Evolutionary conservation across 2,113 vertebrate genomes (phyloP), one percentile per base, ranked within the genome.

Genomic region (Sakesphorus luctuosus): DNA sequence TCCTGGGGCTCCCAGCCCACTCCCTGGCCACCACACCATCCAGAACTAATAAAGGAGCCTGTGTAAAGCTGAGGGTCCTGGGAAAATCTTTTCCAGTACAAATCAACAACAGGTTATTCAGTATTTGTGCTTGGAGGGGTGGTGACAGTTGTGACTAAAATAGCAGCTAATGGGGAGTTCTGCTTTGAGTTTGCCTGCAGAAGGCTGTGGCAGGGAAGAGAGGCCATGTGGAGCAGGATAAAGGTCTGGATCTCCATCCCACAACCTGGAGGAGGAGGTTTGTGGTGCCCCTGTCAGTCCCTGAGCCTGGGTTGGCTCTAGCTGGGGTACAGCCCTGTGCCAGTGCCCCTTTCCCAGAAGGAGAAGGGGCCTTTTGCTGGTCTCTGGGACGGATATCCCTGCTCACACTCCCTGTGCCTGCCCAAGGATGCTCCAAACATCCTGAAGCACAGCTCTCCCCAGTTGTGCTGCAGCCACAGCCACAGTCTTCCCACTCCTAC

Each of bases 51-150:
- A 78, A 90, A 94, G 93, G 85, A 81, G 82, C 49, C 82, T 40
- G 50, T 63, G 85, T 62, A 40, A 63, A 67, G 78, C 85, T 4
- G 0, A 26, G 62, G 74, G 40, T 69, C 80, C 88, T 31, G 74
- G 90, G 79, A 33, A 95, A 90, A 61, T 44, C 93, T 93, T 67
- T 95, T 85, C 93, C 35, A 11, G 69, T 84, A 90, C 94, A 96
- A 94, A 95, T 94, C 93, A 87, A 82, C 74, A 84, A 26, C 93
- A 95, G 82, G 89, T 90, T 55, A 18, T 28, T 18, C 14, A 2
- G 24, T 13, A 74, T 50, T 13, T 14, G 81, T 20, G 92, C 68
- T 31, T 3, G 69, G 61, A 80, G 63, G 61, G 85, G 74, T 75
- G 94, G 82, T 55, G 90, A 90, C 85, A 71, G 87, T 25, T 44